These are phyloP conservation scores for Zootoca vivipara DNA, from an alignment of 2,113 vertebrate species.

Conservation along the genomic window DNA sequence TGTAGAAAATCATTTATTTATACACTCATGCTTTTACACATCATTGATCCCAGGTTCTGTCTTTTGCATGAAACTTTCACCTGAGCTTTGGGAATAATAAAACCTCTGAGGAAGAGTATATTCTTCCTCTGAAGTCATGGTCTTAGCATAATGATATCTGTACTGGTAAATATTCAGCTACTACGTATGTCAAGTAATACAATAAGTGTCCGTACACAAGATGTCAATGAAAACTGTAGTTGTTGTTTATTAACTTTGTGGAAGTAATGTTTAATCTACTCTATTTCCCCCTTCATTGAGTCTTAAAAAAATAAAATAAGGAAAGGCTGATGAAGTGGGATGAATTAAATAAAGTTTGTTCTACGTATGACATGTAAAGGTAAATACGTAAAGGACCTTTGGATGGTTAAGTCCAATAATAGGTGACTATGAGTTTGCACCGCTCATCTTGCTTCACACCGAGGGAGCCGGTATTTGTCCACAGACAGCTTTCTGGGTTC, in stretches of 20 bases:
- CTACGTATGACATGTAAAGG: too few species aligned
- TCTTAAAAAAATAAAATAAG: not conserved
- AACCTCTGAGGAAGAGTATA: not conserved
- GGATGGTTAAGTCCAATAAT: too few species aligned
- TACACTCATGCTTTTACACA: not conserved
- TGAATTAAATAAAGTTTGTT: not conserved
- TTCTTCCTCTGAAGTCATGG: not conserved
- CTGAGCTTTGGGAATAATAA: slow-evolving; percentile 3
- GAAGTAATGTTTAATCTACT: not conserved
- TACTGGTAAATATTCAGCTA: not conserved
- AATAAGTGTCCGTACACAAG: not conserved
- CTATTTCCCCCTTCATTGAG: not conserved
- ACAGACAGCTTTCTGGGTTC: too few species aligned
- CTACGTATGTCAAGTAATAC: not conserved
- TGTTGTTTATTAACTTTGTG: not conserved
- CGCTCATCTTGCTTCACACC: too few species aligned
- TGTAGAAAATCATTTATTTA: not conserved
- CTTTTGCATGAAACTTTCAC: not conserved
- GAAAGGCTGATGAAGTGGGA: not conserved
- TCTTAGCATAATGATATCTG: not conserved
- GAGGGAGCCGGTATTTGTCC: too few species aligned
- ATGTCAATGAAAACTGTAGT: not conserved
- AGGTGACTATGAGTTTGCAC: too few species aligned
- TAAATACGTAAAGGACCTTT: too few species aligned
- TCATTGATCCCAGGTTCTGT: not conserved